phyloP scores from a whole-genome alignment of 2,113 vertebrate species.

The Charina bottae region DNA sequence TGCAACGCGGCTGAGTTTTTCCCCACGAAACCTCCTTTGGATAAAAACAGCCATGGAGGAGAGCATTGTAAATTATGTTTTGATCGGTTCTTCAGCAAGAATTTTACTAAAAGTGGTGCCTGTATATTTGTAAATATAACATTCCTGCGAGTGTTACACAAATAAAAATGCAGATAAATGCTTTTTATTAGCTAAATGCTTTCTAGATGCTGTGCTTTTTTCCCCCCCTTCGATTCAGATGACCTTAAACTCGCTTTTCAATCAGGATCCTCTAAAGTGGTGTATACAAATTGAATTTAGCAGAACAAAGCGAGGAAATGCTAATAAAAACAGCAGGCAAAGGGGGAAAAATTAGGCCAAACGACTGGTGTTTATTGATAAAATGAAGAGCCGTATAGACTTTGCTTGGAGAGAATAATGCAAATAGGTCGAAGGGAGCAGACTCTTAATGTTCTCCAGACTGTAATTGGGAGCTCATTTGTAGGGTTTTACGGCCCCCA shows the following conservation, averaged over 20 bases:
- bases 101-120: slow-evolving; percentile 75
- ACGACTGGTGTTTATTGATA: not conserved
- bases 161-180: slow-evolving; percentile 73
- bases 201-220: slow-evolving; percentile 33
- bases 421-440: not conserved
- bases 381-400: not conserved
- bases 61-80: slow-evolving; percentile 80
- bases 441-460: not conserved
- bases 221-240: slow-evolving; percentile 16
- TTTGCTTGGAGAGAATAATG: not conserved
- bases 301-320: not conserved
- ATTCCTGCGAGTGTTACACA: slow-evolving; percentile 80
- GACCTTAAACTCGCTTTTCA: not conserved
- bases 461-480: not conserved
- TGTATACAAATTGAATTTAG: not conserved
- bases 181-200: slow-evolving; percentile 72
- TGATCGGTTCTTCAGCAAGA: slow-evolving; percentile 75
- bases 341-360: not conserved
- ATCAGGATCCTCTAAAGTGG: not conserved
- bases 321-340: not conserved
- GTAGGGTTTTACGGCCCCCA: not conserved
- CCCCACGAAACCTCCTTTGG: slow-evolving; percentile 56
- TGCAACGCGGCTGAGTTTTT: slow-evolving; percentile 45
- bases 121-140: slow-evolving; percentile 85
- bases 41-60: slow-evolving; percentile 32